Evolutionary conservation across 1,140 invertebrate species (phyloP), one percentile per base, ranked within the genome.

Genomic region (Meloidogyne chitwoodi): DNA sequence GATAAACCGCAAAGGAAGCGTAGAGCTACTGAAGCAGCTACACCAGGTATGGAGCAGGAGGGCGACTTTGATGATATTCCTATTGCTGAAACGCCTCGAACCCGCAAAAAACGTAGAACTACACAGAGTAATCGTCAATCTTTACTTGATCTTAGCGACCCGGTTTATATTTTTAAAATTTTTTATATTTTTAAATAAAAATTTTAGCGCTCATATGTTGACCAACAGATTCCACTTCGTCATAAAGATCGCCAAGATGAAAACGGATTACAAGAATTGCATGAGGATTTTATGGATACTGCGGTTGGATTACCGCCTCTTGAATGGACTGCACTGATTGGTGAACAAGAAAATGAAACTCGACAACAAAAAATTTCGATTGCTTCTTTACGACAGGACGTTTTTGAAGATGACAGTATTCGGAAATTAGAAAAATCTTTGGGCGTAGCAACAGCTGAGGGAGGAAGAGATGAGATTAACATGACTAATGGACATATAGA

Each of bases 201-300:
- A 44, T 27, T 73, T 73, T 31, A 73, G 71, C 22, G 56, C 34
- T 61, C 71, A n/a, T 73, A 73, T 64, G 56, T 73, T 12, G 71
- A 73, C n/a, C 56, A 61, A 16, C 71, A 63, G 29, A 22, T 73
- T 56, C 71, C 56, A 16, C 19, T 6, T 65, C 34, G 1, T 16
- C n/a, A 4, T 6, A 63, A 38, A 24, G 29, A 19, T 34, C 16
- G 26, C 26, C 31, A 27, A 29, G 26, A 63, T 0, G n/a, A 22
- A 24, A 64, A 73, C 12, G 71, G 61, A 19, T 29, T 61, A 12
- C 38, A 61, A 41, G 56, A 61, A 22, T 63, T 73, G 71, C 44
- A 73, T 34, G 71, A 73, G 29, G 64, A 22, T 61, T 73, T 73
- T 38, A 65, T 63, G 71, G 71, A 31, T 4, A 38, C 31, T 24